Conservation (phyloP, 30 jellyfish, hydroid and myxozoan genomes). For the Pseudorhiza aurosa region DNA sequence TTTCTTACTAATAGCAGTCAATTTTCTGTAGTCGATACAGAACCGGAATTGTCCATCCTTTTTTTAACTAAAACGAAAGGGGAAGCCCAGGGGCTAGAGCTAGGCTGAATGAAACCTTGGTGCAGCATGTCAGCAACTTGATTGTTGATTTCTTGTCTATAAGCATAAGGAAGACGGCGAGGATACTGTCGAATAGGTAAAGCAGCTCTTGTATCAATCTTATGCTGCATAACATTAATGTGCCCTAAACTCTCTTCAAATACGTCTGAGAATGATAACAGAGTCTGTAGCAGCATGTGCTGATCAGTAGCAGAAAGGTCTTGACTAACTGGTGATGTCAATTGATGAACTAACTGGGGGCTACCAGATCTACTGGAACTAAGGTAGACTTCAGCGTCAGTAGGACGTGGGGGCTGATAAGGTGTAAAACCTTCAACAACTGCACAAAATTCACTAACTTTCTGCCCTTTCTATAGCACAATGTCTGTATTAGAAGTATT, state of each 20-base stretch:
- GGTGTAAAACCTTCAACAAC: constrained; percentile 9
- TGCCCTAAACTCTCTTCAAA: constrained; percentile 44
- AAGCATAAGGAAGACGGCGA: constrained; percentile 33
- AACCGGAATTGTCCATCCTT: constrained; percentile 6
- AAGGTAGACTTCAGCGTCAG: not conserved
- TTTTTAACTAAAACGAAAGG: constrained; percentile 45
- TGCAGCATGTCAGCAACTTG: constrained; percentile 42
- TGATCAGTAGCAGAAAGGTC: not conserved
- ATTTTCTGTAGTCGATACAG: constrained; percentile 39
- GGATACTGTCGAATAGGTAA: constrained; percentile 50
- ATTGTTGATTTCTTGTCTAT: constrained; percentile 16
- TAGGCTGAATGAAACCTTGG: constrained; percentile 52
- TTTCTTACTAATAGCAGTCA: constrained; percentile 22
- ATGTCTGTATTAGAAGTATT: constrained; percentile 13
- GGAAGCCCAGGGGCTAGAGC: constrained; percentile 60
- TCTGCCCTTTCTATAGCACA: constrained; percentile 36
- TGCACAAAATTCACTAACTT: constrained; percentile 16
- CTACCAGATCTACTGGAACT: too few species aligned
- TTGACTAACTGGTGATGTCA: not conserved
- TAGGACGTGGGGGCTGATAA: too few species aligned
- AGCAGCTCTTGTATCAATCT: constrained; percentile 50
- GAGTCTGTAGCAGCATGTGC: not conserved
- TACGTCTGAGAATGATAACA: constrained; percentile 1
- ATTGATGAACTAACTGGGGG: too few species aligned
- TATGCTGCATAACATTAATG: constrained; percentile 26